These are phyloP conservation scores for Halichoeres trimaculatus DNA, from an alignment of 2,113 vertebrate species.

Conservation along the genomic window DNA sequence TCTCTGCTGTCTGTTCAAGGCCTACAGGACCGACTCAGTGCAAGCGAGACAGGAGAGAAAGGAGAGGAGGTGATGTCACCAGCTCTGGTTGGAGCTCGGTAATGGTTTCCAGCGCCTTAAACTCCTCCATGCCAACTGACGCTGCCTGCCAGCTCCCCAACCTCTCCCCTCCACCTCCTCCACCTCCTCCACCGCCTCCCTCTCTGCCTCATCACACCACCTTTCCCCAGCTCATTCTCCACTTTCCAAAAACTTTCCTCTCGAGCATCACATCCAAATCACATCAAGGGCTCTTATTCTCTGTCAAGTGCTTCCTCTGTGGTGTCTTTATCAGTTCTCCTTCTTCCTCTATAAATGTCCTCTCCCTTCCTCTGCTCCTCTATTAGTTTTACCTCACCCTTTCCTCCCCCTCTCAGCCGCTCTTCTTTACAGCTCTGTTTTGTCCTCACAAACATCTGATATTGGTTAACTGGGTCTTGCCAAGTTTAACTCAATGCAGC, in stretches of 20 bases:
- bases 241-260: constrained; percentile 17
- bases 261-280: constrained; percentile 16
- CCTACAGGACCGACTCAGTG: constrained; percentile 8
- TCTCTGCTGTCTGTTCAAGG: constrained; percentile 19
- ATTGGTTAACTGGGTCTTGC: constrained; percentile 49
- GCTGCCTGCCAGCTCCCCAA: constrained; percentile 38
- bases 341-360: constrained; percentile 13
- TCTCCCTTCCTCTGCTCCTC: neutral
- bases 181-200: neutral
- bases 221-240: constrained; percentile 31
- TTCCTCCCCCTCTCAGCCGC: neutral
- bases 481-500: constrained; percentile 54
- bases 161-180: constrained; percentile 12
- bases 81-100: constrained; percentile 49
- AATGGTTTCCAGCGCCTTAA: constrained; percentile 70
- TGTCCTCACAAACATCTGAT: constrained; percentile 65
- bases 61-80: constrained; percentile 56
- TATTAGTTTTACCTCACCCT: neutral
- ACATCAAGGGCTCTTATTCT: constrained; percentile 1
- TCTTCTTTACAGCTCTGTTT: constrained; percentile 11
- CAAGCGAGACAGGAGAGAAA: constrained; percentile 34
- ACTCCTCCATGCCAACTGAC: constrained; percentile 53
- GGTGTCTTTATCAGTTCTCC: constrained; percentile 8
- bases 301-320: constrained; percentile 6
- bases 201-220: constrained; percentile 20